These are phyloP conservation scores for Sceloporus undulatus DNA, from an alignment of 2,113 vertebrate species.

Conservation along the genomic window DNA sequence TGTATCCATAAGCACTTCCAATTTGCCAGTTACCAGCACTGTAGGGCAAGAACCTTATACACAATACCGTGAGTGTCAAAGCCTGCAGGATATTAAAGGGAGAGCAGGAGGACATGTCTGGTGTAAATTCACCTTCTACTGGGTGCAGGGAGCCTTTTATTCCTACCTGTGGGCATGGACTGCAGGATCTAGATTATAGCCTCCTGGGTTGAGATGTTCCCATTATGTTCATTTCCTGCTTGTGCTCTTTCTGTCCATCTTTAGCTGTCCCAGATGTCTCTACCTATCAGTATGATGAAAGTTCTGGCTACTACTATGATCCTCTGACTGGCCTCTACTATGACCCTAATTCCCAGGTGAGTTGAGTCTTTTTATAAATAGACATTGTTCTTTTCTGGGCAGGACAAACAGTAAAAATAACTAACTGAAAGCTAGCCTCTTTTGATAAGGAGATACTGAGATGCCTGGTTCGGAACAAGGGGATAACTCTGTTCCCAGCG, in stretches of 20 bases:
- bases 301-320: slow-evolving; percentile 90
- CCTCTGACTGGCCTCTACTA: slow-evolving; percentile 91
- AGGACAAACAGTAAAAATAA: neutral
- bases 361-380: neutral
- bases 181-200: neutral
- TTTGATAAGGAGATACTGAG: neutral
- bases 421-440: neutral
- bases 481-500: neutral
- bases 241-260: neutral
- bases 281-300: slow-evolving; percentile 91
- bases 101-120: neutral
- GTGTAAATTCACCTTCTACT: neutral
- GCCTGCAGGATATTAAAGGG: neutral
- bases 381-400: neutral
- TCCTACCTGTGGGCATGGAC: neutral
- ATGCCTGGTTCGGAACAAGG: neutral
- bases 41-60: slow-evolving; percentile 68
- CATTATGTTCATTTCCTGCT: too few species aligned
- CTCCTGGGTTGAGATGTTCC: neutral
- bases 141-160: neutral
- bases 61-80: slow-evolving; percentile 74
- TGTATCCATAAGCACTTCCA: slow-evolving; percentile 49
- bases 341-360: slow-evolving; percentile 90
- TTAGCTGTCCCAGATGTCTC: slow-evolving; percentile 90
- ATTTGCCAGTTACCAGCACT: slow-evolving; percentile 60